Base-by-base conservation (phyloP, 2,113 vertebrate species). In the Promerops cafer region DNA sequence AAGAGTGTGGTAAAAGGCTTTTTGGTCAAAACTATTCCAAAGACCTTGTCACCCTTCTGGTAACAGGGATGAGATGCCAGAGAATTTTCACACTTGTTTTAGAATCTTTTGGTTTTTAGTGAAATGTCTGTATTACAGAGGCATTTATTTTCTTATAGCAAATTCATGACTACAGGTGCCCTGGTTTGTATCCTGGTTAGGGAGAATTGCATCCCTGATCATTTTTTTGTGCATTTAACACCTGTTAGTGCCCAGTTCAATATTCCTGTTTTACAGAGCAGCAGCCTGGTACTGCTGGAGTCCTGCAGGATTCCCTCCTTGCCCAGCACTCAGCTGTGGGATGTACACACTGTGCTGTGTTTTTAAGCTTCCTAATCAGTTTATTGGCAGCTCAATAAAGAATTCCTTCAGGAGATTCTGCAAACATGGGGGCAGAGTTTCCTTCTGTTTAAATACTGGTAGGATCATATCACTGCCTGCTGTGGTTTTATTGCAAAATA, bases 1-100 rank as follows among this genome's bases (percentile, higher is more conserved):
- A 39, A 47, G 7, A 61, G 4, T 0, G 0, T 17, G 11, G 14
- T 14, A 12, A 33, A 45, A 86, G 4, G 10, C 13, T 53, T 47
- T 65, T 60, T 54, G 19, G 28, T 79, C 33, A 45, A 53, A 76
- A 35, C 10, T 20, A 10, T 40, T 16, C 52, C 26, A 35, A 57
- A 66, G 18, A 23, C 23, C 5, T 54, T 40, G 24, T 24, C 22
- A 30, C 1, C 7, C 19, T 69, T 50, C 45, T 60, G 35, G 45
- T 27, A 44, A 13, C 8, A 60, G 15, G 10, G 24, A 8, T 30
- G 26, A 14, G 30, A 14, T 2, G 12, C 11, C 33, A 47, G 9
- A 31, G 19, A 54, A 40, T 64, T 64, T 83, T 75, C 40, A 12
- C 26, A 8, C 7, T 75, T 2, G 0, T 37, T 61, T 71, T 66